A percentile compares a stretch with the other conserved stretches of the same genome.
Conservation (phyloP, 2,888 invertebrate genomes). For the Artemia sp. region DNA sequence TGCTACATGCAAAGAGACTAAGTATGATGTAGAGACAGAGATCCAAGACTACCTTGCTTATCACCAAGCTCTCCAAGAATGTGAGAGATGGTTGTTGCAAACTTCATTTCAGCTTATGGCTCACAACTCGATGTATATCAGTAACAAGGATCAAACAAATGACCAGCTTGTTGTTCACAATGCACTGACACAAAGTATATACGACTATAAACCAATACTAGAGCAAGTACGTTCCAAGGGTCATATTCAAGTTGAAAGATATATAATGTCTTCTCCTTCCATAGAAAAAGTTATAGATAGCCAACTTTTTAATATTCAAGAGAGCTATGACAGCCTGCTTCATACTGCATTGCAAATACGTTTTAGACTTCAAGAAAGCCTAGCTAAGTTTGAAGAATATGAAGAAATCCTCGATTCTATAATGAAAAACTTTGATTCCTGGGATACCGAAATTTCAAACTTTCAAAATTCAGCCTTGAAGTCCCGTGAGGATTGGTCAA, state of each 20-base stretch:
- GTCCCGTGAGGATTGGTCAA: constrained; percentile 42
- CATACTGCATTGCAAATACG: constrained; percentile 72
- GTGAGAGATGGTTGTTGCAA: constrained; percentile 86
- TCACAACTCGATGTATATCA: constrained; percentile 80
- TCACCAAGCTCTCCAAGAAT: constrained; percentile 74
- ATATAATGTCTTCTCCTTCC: constrained; percentile 49
- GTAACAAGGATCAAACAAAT: constrained; percentile 73
- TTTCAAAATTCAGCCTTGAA: constrained; percentile 57
- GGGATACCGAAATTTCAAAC: constrained; percentile 51
- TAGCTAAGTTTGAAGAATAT: constrained; percentile 81
- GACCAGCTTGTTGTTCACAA: constrained; percentile 81
- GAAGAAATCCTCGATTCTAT: constrained; percentile 75
- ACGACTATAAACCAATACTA: constrained; percentile 59
- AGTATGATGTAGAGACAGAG: constrained; percentile 49
- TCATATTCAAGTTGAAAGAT: constrained; percentile 60
- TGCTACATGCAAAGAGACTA: constrained; percentile 34
- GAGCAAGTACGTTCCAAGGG: constrained; percentile 70
- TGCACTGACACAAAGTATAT: constrained; percentile 41
- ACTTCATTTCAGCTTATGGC: constrained; percentile 90
- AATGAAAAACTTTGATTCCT: constrained; percentile 56
- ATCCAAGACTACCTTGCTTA: constrained; percentile 70
- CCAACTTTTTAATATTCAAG: constrained; percentile 74
- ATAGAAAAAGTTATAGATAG: constrained; percentile 61
- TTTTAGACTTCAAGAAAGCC: constrained; percentile 64
- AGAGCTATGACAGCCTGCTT: constrained; percentile 74